Evolutionary conservation across 1,140 invertebrate species (phyloP).

Genomic region (Bombus confusus): DNA sequence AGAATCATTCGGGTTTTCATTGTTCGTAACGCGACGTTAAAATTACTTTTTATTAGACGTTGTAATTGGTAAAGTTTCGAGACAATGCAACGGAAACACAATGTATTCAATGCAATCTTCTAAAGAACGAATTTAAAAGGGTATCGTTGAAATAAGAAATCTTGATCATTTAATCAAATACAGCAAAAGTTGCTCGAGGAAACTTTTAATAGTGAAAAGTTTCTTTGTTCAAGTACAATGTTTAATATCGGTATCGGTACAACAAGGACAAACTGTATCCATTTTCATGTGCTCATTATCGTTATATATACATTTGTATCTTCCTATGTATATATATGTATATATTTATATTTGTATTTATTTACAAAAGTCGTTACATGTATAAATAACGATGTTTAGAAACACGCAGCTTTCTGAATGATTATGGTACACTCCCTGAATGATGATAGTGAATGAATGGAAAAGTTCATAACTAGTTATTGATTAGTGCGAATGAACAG

Average conservation of each 20-base stretch:
- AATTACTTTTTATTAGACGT: not conserved
- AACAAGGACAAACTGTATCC: not conserved
- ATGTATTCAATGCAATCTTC: not conserved
- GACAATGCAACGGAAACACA: not conserved
- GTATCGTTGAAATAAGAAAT: not conserved
- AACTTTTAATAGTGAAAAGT: slow-evolving; percentile 2
- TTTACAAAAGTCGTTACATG: slow-evolving; percentile 10
- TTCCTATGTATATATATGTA: not conserved
- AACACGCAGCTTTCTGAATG: not conserved
- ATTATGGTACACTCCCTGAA: not conserved
- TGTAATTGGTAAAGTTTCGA: not conserved
- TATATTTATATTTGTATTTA: not conserved
- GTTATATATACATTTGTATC: not conserved
- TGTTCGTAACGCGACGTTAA: not conserved
- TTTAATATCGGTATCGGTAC: not conserved
- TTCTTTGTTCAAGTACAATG: slow-evolving; percentile 4
- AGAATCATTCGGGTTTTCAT: not conserved
- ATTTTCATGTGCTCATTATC: not conserved
- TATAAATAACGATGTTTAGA: not conserved
- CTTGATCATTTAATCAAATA: not conserved
- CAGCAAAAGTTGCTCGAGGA: not conserved
- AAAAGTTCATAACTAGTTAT: not conserved
- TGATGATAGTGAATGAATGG: not conserved
- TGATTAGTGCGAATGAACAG: not conserved
- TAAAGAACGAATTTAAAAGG: not conserved